A percentile compares a stretch with the other conserved stretches of the same genome.
Evolutionary conservation across 2,888 invertebrate genomes (phyloP).

Genomic region (Vandiemenella viatica): DNA sequence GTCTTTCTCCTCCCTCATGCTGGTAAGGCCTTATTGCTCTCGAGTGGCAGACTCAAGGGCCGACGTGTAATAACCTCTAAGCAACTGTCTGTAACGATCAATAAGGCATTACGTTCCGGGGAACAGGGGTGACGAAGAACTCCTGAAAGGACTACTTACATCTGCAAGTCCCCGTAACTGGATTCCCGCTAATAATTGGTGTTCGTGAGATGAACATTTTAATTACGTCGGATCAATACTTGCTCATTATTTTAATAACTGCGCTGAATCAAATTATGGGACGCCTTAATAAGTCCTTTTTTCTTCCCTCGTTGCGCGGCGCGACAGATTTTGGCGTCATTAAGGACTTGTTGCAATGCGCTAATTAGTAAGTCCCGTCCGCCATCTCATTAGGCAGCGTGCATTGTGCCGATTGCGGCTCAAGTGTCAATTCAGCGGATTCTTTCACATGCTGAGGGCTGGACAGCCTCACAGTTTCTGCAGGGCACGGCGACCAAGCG

Average conservation of each 20-base stretch:
- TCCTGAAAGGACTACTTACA: no score
- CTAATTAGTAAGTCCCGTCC: not conserved
- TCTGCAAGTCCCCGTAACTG: no score
- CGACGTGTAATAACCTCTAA: no score
- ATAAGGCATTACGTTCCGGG: no score
- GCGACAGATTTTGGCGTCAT: not conserved
- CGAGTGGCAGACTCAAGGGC: no score
- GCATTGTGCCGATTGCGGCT: not conserved
- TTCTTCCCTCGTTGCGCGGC: not conserved
- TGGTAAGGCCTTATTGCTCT: no score
- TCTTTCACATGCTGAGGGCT: no score
- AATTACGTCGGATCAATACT: not conserved
- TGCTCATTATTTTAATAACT: not conserved
- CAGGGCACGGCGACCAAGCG: no score
- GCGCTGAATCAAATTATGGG: not conserved
- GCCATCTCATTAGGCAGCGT: not conserved
- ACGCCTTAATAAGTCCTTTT: not conserved
- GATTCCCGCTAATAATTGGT: not conserved
- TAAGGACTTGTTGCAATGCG: not conserved
- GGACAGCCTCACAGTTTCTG: no score
- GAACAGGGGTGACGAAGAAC: no score
- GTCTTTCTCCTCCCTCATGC: no score
- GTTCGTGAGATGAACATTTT: not conserved
- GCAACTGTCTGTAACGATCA: no score
- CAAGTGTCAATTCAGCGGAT: not conserved